Evolutionary conservation across 2,797 vertebrate species (phyloP), one percentile per base, ranked within the genome.

Genomic region (Myotis vivesi): DNA sequence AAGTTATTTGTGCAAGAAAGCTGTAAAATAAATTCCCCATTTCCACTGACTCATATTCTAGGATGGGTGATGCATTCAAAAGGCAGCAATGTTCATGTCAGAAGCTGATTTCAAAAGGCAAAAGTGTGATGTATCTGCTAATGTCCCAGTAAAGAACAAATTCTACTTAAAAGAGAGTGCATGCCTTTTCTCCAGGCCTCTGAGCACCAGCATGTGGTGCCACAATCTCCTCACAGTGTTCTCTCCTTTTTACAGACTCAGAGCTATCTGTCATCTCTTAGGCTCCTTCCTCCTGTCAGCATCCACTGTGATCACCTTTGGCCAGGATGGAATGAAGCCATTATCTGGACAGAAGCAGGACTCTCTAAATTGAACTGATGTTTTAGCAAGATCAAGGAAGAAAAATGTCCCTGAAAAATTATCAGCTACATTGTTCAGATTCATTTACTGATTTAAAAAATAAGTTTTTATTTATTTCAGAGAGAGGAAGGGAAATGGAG

Each of bases 31-130:
- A 88, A 89, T 49, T 38, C 12, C 75, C 22, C 9, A 72, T 38
- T 96, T 75, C 57, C 38, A 86, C 0, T 10, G 12, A 19, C 15
- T 71, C n/a, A 64, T 38, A 30, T 44, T 57, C 85, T 22, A 92
- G 33, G 64, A 87, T 0, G 44, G 3, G 6, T 1, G 1, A 91
- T 57, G 0, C 3, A 30, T 17, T 36, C 10, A 53, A 81, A 76
- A 86, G 6, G 12, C 11, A 3, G 28, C 16, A 33, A 53, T 86
- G 11, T n/a, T 20, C 33, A 72, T 69, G 5, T 36, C 10, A 41
- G n/a, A 46, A 81, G 20, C 13, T 93, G 30, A 85, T n/a, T 89
- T 55, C 85, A 82, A 92, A 93, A 95, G 55, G 13, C 22, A 84
- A 66, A 94, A n/a, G 12, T 20, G 49, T 25, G 6, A 36, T 68